Base-by-base conservation (phyloP, 2,797 vertebrate species). In the Xiphorhynchus erythropygius region DNA sequence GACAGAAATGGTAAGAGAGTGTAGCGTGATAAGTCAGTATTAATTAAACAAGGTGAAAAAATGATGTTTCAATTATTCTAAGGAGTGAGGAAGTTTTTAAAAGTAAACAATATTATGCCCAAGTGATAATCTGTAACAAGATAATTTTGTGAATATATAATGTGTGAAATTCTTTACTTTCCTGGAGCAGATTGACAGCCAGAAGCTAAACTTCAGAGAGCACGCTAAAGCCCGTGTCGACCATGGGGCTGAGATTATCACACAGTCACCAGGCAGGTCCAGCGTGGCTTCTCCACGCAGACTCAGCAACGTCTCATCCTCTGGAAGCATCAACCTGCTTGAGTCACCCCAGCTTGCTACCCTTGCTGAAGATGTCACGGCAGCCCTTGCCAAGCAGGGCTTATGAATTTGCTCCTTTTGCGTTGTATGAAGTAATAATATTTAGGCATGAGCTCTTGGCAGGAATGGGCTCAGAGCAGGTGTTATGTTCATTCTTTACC, bases 381-480 rank as follows among this genome's bases (percentile, higher is more conserved):
- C 99, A 14, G 99, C 99, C 92, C 98, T 99, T 44, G 99, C 99
- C 95, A 99, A 99, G 97, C 99, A 99, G 98, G 99, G 99, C 98
- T 99, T 99, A 98, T 99, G 99, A 99, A 98, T 98, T 44, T 90
- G 91, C 97, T 97, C 97, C 46, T 96, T 96, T 95, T 18, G 92
- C 95, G 1, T 93, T 70, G 91, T 96, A 97, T 97, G 97, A 97
- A 96, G 95, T 98, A 93, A 97, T 97, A 96, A 93, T 97, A 97
- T 97, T 98, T 98, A 98, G 97, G 98, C 98, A 98, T 98, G 98
- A 98, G 98, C 97, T 98, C 98, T 97, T 96, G 96, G 97, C 98
- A 98, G 97, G 97, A 97, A 97, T 97, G 97, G 97, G 98, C 98
- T 98, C 98, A 97, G 97, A 98, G 97, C 98, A 98, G 97, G 97